Base-by-base conservation (phyloP, 2,888 invertebrate genomes). In the Lampropteryx suffumata region DNA sequence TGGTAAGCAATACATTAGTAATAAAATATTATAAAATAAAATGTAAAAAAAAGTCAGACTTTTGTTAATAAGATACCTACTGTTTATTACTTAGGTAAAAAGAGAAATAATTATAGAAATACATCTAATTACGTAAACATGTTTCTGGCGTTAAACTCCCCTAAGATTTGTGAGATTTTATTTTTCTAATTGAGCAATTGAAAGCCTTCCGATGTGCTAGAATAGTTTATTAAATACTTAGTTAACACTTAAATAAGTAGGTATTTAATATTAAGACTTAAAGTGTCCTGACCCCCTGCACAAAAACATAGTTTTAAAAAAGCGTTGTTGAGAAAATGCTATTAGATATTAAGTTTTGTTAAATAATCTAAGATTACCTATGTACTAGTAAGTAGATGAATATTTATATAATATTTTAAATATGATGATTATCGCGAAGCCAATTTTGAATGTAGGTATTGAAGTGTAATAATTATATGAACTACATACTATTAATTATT, bases 1-100 rank as follows among this genome's bases (percentile, higher is more conserved):
- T 67, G 65, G 63, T 66, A 73, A 79, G 77, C 79, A 81, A 81
- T 82, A 82, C 52, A 55, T 59, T 44, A 33, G 37, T 54, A 49
- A 41, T 44, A 13, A 29, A 34, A 29, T 11, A 14, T n/a, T n/a
- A n/a, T 1, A 37, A 21, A 27, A 21, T 26, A 21, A 34, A 13
- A 21, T 40, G n/a, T 13, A 12, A 37, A n/a, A 12, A 11, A 41
- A 42, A 42, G 42, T 42, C 27, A 42, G 14, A 42, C 42, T 42
- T 41, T 30, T 40, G 11, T 8, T 26, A n/a, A n/a, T n/a, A n/a
- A n/a, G n/a, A 10, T 9, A 9, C 17, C 17, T 3, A 17, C n/a
- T n/a, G n/a, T n/a, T n/a, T n/a, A n/a, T n/a, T n/a, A n/a, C 17
- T 17, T 17, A 4, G 17, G 17, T 17, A 17, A 3, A 4, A 17